Base-by-base conservation (phyloP, 2,888 invertebrate genomes). In the Cepaea hortensis region DNA sequence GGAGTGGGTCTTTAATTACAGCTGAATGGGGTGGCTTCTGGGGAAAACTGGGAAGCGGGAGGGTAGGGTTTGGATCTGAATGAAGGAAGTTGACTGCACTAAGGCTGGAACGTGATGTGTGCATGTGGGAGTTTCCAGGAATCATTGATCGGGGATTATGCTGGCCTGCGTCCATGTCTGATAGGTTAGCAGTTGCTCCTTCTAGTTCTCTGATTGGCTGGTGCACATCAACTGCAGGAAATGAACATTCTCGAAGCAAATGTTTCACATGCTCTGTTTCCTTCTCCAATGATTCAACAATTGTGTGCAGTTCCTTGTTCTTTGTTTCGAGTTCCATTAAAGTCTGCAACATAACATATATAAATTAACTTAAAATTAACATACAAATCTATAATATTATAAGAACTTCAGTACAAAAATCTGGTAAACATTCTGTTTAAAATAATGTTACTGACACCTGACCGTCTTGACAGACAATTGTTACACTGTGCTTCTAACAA, bases 241-340 rank as follows among this genome's bases (percentile, higher is more conserved):
- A 79, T 20, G 72, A 80, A 48, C 73, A 62, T 3, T 84, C 87
- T 50, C 84, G 77, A 1, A 87, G 80, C 55, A 62, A 46, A 62
- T 87, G 87, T 65, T 77, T 87, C 2, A 80, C 81, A 46, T 79
- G 68, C 68, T 87, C 87, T 72, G 70, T 82, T 77, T 89, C 76
- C 50, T 79, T 81, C 72, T 89, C 89, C 81, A 89, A 82, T 46
- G 70, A 72, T n/a, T 87, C 72, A 23, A 89, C 88, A 62, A 81
- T 75, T 68, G 50, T 80, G 82, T 84, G 87, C n/a, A 89, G 77
- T 68, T 85, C 77, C 23, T 81, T 84, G 85, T 89, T 89, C 70
- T 88, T 85, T 23, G 86, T 85, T 68, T 89, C 87, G 68, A 89
- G 85, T 20, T 85, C 48, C 23, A 65, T 70, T 73, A 89, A 81